phyloP scores from a whole-genome alignment of 1,140 invertebrate species.

The Macrosteles quadrilineatus region DNA sequence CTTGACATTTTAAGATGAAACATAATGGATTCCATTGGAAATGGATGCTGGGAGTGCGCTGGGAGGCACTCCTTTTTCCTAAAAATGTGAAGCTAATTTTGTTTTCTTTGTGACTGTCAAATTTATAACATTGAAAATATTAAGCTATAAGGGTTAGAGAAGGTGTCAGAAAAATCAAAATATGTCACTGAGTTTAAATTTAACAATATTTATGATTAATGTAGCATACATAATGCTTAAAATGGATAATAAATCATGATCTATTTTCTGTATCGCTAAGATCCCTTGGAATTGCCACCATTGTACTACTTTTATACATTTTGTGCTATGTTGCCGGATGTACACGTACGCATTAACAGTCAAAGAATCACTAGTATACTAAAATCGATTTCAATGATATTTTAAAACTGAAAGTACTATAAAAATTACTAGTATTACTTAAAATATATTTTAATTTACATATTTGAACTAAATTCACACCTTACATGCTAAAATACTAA shows the following conservation, averaged over 20 bases:
- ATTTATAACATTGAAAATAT: background rate
- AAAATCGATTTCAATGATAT: background rate
- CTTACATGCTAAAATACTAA: no score
- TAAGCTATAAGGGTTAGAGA: no score
- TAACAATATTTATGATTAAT: no score
- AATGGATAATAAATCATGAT: background rate
- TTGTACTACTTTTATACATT: conserved; percentile 25
- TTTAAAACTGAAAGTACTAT: no score
- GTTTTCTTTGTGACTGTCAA: conserved; percentile 25
- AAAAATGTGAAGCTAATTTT: conserved; percentile 26
- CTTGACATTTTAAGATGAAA: conserved; percentile 23
- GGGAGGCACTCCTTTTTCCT: conserved; percentile 26
- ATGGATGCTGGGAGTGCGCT: conserved; percentile 25
- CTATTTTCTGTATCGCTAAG: conserved; percentile 6
- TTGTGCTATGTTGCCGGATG: conserved; percentile 25
- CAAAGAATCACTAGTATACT: conserved; percentile 19
- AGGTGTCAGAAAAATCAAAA: no score
- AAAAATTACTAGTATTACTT: no score
- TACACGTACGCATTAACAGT: conserved; percentile 13
- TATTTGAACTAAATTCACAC: no score
- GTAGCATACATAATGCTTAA: no score
- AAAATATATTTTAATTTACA: no score
- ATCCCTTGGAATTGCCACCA: conserved; percentile 23
- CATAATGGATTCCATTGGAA: conserved; percentile 24
- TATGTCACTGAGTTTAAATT: no score